Conservation (phyloP, 1,140 invertebrate genomes). For the Ganaspis sp. region DNA sequence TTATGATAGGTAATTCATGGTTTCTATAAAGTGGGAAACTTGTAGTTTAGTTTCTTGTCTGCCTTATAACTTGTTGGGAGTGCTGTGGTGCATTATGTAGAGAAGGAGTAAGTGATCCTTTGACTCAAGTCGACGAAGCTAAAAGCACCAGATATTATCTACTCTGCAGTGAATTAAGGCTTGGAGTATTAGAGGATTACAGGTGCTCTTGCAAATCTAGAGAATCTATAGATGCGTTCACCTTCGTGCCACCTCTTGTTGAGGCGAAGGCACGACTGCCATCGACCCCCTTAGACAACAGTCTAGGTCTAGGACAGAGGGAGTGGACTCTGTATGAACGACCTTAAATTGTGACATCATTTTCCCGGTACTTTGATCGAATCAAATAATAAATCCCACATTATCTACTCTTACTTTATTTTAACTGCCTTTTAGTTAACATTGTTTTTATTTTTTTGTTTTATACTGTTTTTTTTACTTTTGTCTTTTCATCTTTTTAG, state of each 20-base stretch:
- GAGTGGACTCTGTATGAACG: slow-evolving; percentile 9
- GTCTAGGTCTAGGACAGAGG: slow-evolving; percentile 21
- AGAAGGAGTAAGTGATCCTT: neutral
- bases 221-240: slow-evolving; percentile 23
- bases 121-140: neutral
- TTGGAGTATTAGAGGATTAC: neutral
- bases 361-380: neutral
- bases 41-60: neutral
- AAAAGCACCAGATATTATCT: neutral
- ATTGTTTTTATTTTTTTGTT: no score
- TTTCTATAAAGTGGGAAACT: slow-evolving; percentile 1
- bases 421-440: no score
- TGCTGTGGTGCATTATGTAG: neutral
- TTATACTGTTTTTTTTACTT: no score
- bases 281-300: slow-evolving; percentile 24
- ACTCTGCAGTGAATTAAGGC: neutral
- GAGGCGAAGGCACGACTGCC: slow-evolving; percentile 8
- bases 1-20: slow-evolving; percentile 15
- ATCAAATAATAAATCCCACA: no score
- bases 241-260: slow-evolving; percentile 20
- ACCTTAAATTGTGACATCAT: slow-evolving; percentile 10
- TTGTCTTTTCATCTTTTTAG: no score
- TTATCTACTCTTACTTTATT: no score
- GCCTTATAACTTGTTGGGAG: neutral
- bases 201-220: slow-evolving; percentile 1